Base-by-base conservation (phyloP, 2,113 vertebrate species). In the Steatornis caripensis region DNA sequence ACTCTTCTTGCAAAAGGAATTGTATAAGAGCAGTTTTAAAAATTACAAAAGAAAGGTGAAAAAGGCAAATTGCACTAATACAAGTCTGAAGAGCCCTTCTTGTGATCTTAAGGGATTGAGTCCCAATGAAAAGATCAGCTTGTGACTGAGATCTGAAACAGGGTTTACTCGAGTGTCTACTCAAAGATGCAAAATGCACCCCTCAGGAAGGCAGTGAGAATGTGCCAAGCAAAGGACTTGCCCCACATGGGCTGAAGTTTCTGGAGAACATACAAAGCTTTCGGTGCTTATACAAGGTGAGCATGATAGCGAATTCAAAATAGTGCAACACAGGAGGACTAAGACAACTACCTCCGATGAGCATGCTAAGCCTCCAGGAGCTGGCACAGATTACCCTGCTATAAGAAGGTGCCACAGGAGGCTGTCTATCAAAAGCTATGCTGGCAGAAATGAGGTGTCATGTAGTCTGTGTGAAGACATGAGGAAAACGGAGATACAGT, bases 11-110 rank as follows among this genome's bases (percentile, higher is more conserved):
- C 77, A 85, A 93, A 89, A 95, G 66, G 95, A 95, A 91, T 95
- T 39, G 30, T 82, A 34, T 32, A 93, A 96, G 91, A 91, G 84
- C 70, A 64, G 74, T 84, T 94, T 89, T 89, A 39, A 82, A 84
- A 93, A 86, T 82, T 91, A 95, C 93, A 95, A 95, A 95, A 94
- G 94, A 82, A 95, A 94, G 91, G 93, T 93, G 87, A 72, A 76
- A 93, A 94, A 91, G 94, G 82, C 81, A 93, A 95, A 95, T 96
- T 95, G 94, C 77, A 84, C 91, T 91, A 89, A 95, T 93, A 77
- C 70, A 69, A 79, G 77, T 82, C 46, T 96, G 89, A 97, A 96
- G 95, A 94, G 89, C 77, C 65, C 91, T 96, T 92, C 93, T 91
- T 87, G 57, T 91, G 91, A 94, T 96, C 93, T 89, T 71, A 87